Evolutionary conservation across 2,888 invertebrate genomes (phyloP).

Genomic region (Andrena flavipes): DNA sequence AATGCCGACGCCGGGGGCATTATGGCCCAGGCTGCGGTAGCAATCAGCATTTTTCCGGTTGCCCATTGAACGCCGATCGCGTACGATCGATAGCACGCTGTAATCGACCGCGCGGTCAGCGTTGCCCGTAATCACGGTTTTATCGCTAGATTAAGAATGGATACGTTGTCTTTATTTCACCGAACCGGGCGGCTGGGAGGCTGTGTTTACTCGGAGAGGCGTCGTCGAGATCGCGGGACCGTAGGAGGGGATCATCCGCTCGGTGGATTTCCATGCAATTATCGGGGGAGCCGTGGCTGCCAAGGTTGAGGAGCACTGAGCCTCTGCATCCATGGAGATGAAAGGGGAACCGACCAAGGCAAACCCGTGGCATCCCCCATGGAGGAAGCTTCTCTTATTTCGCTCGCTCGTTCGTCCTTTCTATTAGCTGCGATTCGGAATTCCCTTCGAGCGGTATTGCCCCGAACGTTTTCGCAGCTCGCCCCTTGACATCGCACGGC

Average conservation of each 20-base stretch:
- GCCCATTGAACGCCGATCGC: neutral
- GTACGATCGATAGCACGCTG: neutral
- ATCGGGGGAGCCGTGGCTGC: slow-evolving; percentile 22
- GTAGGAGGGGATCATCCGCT: neutral
- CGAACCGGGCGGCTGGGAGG: neutral
- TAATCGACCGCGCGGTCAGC: slow-evolving; percentile 6
- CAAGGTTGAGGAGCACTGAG: slow-evolving; percentile 67
- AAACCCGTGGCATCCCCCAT: slow-evolving; percentile 46
- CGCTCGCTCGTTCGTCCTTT: slow-evolving; percentile 52
- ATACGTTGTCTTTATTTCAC: slow-evolving; percentile 9
- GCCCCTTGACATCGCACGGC: neutral
- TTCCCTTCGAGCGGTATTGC: slow-evolving; percentile 52
- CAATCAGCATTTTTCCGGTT: slow-evolving; percentile 21
- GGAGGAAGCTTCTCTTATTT: slow-evolving; percentile 44
- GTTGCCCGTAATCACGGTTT: slow-evolving; percentile 19
- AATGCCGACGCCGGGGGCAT: neutral
- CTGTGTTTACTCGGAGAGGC: neutral
- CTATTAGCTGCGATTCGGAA: slow-evolving; percentile 61
- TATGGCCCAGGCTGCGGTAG: neutral
- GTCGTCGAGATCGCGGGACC: neutral
- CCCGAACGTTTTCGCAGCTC: slow-evolving; percentile 2
- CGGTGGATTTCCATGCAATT: slow-evolving; percentile 55
- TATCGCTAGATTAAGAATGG: slow-evolving; percentile 17
- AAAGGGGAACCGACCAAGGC: slow-evolving; percentile 58
- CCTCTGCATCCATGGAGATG: slow-evolving; percentile 65